A percentile compares a stretch with the other conserved stretches of the same genome.
These are phyloP conservation scores for Cettia cetti DNA, from an alignment of 2,113 vertebrate genomes.

Conservation along the genomic window DNA sequence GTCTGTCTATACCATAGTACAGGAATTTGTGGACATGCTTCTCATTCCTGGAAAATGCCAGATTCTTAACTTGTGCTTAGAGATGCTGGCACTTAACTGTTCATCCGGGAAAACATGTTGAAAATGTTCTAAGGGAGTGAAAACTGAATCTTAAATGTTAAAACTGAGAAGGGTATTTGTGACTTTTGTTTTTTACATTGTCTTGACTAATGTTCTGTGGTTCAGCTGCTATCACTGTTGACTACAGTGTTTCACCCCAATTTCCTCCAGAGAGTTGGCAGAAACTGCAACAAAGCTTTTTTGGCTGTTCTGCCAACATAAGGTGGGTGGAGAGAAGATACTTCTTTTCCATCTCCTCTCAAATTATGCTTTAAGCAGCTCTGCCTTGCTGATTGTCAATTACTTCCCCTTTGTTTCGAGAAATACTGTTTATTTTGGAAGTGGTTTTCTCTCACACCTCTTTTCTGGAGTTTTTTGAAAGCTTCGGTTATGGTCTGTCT, in stretches of 20 bases:
- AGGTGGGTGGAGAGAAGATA: not conserved
- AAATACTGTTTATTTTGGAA: not conserved
- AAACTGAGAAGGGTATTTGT: not conserved
- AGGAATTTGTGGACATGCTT: slow-evolving; percentile 42
- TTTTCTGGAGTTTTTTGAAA: not conserved
- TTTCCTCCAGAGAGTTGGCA: slow-evolving; percentile 5
- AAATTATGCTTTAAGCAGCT: not conserved
- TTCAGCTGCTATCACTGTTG: not conserved
- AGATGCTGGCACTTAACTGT: slow-evolving; percentile 22
- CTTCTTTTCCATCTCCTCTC: not conserved
- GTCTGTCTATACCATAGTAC: not conserved
- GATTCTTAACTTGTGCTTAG: slow-evolving; percentile 2
- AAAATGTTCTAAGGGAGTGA: slow-evolving; percentile 22
- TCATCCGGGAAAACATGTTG: slow-evolving; percentile 16
- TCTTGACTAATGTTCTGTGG: not conserved
- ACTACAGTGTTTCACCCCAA: not conserved
- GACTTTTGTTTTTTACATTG: not conserved
- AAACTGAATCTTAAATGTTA: not conserved
- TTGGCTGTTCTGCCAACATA: not conserved
- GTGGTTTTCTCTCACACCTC: not conserved
- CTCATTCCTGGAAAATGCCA: slow-evolving; percentile 29
- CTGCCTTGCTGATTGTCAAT: not conserved
- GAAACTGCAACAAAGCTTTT: not conserved
- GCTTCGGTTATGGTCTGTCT: not conserved
- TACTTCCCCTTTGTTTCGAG: not conserved